Base-by-base conservation (phyloP, 2,888 invertebrate species). In the Melanostoma mellinum region DNA sequence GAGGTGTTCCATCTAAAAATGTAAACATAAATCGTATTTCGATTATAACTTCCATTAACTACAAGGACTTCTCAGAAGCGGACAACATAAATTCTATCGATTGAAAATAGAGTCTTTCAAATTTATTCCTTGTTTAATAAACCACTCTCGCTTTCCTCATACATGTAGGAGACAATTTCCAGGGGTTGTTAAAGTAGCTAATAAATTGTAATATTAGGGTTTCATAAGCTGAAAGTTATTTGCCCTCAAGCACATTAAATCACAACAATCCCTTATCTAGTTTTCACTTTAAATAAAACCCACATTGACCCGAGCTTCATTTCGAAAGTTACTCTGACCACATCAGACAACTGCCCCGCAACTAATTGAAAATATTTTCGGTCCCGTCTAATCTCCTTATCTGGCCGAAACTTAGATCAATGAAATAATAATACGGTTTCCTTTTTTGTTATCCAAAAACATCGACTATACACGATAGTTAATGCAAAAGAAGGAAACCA, bases 291-390 rank as follows among this genome's bases (percentile, higher is more conserved):
- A 60, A 75, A 46, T 9, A 56, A 68, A 68, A 35, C 53, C 53
- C n/a, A 50, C 56, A 50, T n/a, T 63, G 50, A 63, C 77, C 69
- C 33, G 4, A 36, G 48, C 40, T 50, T 20, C 40, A 55, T 30
- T 33, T 38, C 30, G 8, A 8, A 10, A 72, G 56, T 46, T 55
- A 30, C 6, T 46, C 67, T 73, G 63, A 77, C 82, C 82, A 53
- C 78, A 42, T 20, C 9, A 61, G 50, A 69, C 40, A 69, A 52
- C 53, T 53, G 46, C 46, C 32, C 58, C 60, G 35, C 48, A 75
- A 79, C 79, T 79, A 84, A 84, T 84, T 84, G 84, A 79, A 84
- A 84, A 84, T 84, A 84, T 75, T 84, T 74, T 65, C 50, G 60
- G 69, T 71, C 71, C 69, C 75, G 79, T 71, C 74, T 75, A 79